Evolutionary conservation across 30 jellyfish, hydroid and myxozoan species (phyloP).

Genomic region (Mastigias papua): DNA sequence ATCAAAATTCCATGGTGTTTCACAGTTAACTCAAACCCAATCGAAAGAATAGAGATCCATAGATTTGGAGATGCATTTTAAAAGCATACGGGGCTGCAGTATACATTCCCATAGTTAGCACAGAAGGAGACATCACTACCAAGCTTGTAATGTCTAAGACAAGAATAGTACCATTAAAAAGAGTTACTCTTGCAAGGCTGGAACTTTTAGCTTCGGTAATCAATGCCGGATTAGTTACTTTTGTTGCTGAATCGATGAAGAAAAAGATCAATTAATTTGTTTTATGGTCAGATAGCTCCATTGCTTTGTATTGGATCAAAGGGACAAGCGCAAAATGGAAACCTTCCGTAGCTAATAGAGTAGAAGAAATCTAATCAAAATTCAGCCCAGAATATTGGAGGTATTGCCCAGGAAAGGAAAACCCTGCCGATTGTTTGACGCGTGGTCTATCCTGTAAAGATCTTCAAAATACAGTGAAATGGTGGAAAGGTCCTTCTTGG

Average conservation of each 20-base stretch:
- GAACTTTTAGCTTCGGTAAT: constrained; percentile 7
- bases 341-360: constrained; percentile 34
- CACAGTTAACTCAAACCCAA: too few relatives aligned
- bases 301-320: constrained; percentile 34
- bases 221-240: background rate
- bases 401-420: constrained; percentile 27
- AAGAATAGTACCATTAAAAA: constrained; percentile 36
- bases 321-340: constrained; percentile 15
- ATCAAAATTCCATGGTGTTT: constrained; percentile 29
- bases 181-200: constrained; percentile 12
- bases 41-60: constrained; percentile 6
- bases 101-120: background rate
- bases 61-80: constrained; percentile 40
- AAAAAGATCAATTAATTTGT: background rate
- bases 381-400: background rate
- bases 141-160: background rate
- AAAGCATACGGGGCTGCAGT: constrained; percentile 43
- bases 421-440: constrained; percentile 60
- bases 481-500: constrained; percentile 71
- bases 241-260: background rate
- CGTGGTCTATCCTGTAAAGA: constrained; percentile 43
- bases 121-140: background rate
- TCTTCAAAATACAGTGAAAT: background rate
- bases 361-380: constrained; percentile 14
- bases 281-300: constrained; percentile 60